Percentiles rank a stretch among this genome's conserved stretches.
These are phyloP conservation scores for Hymenopus coronatus DNA, from an alignment of 2,888 invertebrate genomes.

Conservation along the genomic window DNA sequence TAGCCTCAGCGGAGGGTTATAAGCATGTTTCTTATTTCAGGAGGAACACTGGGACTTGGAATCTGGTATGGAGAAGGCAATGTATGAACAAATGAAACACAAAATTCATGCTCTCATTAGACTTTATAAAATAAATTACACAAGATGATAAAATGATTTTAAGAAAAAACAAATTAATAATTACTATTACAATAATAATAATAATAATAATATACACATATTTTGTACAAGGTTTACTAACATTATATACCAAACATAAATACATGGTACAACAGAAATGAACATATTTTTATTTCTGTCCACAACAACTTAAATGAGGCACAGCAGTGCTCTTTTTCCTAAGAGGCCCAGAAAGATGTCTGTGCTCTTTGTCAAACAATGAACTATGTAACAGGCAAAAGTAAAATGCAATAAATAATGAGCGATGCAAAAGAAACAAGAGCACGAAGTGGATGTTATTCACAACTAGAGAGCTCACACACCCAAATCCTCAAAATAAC, in stretches of 20 bases:
- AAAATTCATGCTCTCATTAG: slow-evolving; percentile 8
- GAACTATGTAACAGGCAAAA: not conserved
- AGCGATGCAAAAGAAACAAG: not conserved
- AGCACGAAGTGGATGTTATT: not conserved
- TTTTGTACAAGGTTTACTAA: slow-evolving; percentile 29
- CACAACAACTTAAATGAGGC: slow-evolving; percentile 1
- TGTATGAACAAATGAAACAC: not conserved
- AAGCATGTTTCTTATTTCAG: too few relatives aligned
- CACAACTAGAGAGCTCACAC: slow-evolving; percentile 22
- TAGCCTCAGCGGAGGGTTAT: too few relatives aligned
- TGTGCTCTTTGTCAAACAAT: not conserved
- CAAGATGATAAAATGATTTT: slow-evolving; percentile 24
- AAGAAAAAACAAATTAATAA: slow-evolving; percentile 25
- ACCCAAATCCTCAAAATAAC: slow-evolving; percentile 6
- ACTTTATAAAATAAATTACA: slow-evolving; percentile 21
- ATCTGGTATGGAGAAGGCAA: not conserved
- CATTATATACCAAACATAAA: slow-evolving; percentile 23
- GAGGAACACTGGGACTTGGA: too few relatives aligned
- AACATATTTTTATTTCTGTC: not conserved
- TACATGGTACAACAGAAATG: slow-evolving; percentile 19
- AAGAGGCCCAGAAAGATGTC: not conserved
- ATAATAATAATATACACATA: slow-evolving; percentile 26
- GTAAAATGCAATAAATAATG: not conserved
- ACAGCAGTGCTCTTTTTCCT: not conserved
- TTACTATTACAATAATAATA: not conserved